Evolutionary conservation across 2,797 vertebrate species (phyloP), one percentile per base, ranked within the genome.

Genomic region (Miichthys miiuy): DNA sequence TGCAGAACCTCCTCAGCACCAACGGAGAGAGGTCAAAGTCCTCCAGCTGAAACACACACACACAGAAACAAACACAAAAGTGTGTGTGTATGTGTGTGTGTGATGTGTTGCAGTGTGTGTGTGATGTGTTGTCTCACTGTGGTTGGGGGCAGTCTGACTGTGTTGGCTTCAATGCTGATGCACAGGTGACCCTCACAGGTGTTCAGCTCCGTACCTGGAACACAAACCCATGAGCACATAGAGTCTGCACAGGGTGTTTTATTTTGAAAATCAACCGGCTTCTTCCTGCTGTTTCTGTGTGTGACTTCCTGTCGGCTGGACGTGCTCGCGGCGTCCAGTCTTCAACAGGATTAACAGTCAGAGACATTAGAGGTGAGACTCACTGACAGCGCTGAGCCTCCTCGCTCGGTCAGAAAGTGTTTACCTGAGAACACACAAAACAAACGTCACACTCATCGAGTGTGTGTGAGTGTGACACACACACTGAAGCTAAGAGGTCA

Each of bases 341-440:
- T n/a, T 27, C 27, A 27, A 27, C 25, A 27, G 25, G n/a, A n/a
- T n/a, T n/a, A 21, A 21, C 20, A 10, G 41, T 46, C 1, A 42
- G 0, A 25, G 2, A 68, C 11, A 34, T 6, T 11, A 42, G 8
- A 1, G 17, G 47, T 50, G 38, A 38, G 7, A 97, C 97, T 94
- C 91, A 98, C 97, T 95, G 92, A 97, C 84, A 58, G 97, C 97
- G 86, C 87, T 94, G 74, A 96, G 95, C 82, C 95, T 88, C 96
- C 94, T 7, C 77, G 84, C 54, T 89, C 88, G 71, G 91, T 93
- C 89, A 99, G 93, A 85, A 99, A 98, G 87, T 97, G 92, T 84
- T 79, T 92, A 48, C 97, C 98, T 98, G 90, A 81, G 92, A 85
- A 93, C 89, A 79, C 5, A 84, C 90, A 42, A 1, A 34, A 34